These are phyloP conservation scores for Triops cancriformis DNA, from an alignment of 1,140 invertebrate genomes.

Conservation along the genomic window DNA sequence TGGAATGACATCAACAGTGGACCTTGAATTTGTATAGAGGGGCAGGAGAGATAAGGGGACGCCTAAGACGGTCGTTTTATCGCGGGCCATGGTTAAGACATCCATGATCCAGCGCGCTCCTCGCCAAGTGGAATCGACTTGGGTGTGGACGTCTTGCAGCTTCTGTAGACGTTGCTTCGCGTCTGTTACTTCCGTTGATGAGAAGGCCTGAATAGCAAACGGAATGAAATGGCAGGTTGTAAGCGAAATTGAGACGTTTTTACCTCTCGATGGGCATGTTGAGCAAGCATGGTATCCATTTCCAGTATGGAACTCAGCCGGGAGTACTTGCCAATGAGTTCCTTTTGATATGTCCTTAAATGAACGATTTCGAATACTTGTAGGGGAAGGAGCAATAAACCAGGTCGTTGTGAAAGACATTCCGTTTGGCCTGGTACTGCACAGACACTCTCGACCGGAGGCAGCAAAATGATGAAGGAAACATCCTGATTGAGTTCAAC, in stretches of 20 bases:
- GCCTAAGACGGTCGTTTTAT: slow-evolving; percentile 49
- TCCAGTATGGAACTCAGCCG: slow-evolving; percentile 85
- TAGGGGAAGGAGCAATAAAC: slow-evolving; percentile 75
- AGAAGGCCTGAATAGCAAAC: slow-evolving; percentile 59
- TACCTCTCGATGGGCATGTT: slow-evolving; percentile 78
- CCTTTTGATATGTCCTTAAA: slow-evolving; percentile 77
- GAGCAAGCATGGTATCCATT: slow-evolving; percentile 80
- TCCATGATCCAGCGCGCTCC: slow-evolving; percentile 90
- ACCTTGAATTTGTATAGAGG: neutral
- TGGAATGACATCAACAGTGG: slow-evolving; percentile 4
- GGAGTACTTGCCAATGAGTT: slow-evolving; percentile 79
- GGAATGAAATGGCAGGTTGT: slow-evolving; percentile 1
- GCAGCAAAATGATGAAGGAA: slow-evolving; percentile 80
- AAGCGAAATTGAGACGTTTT: slow-evolving; percentile 23
- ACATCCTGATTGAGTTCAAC: slow-evolving; percentile 80
- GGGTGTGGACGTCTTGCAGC: slow-evolving; percentile 69
- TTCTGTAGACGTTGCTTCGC: slow-evolving; percentile 74
- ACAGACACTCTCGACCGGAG: slow-evolving; percentile 79
- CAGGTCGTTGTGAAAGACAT: slow-evolving; percentile 59
- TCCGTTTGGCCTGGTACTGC: slow-evolving; percentile 74
- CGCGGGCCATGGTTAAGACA: slow-evolving; percentile 81
- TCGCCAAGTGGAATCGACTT: slow-evolving; percentile 80
- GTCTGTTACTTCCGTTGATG: slow-evolving; percentile 68
- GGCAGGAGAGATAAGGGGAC: slow-evolving; percentile 33
- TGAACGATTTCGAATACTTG: slow-evolving; percentile 84